A percentile compares a stretch with the other conserved stretches of the same genome.
Evolutionary conservation across 2,113 vertebrate species (phyloP).

Genomic region (Amphilophus citrinellus): DNA sequence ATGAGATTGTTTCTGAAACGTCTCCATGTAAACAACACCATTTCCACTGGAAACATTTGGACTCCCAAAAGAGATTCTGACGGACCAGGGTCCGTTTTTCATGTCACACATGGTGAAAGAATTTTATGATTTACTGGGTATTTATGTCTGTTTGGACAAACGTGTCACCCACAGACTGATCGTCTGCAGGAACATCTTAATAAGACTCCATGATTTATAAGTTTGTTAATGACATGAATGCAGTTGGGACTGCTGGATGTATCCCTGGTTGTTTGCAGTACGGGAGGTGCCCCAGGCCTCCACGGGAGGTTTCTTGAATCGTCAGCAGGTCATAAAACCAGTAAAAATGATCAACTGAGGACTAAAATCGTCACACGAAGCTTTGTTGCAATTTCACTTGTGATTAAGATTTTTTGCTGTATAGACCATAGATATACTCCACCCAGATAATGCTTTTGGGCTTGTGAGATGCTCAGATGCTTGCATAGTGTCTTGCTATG

Average conservation of each 20-base stretch:
- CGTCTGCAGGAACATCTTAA: neutral
- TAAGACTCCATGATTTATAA: neutral
- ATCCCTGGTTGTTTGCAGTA: neutral
- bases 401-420: no score
- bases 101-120: neutral
- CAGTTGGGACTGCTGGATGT: neutral
- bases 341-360: neutral
- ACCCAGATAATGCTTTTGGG: no score
- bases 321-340: neutral
- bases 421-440: no score
- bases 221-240: neutral
- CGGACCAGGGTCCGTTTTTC: rapidly evolving
- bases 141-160: neutral
- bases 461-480: no score
- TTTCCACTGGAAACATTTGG: neutral
- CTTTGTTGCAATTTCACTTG: neutral
- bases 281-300: neutral
- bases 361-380: neutral
- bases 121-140: neutral
- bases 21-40: no score
- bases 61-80: neutral
- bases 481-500: no score
- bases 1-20: no score
- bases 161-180: neutral
- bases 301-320: neutral